A percentile compares a stretch with the other conserved stretches of the same genome.
Evolutionary conservation across 2,797 vertebrate genomes (phyloP).

Genomic region (Enoplosus armatus): DNA sequence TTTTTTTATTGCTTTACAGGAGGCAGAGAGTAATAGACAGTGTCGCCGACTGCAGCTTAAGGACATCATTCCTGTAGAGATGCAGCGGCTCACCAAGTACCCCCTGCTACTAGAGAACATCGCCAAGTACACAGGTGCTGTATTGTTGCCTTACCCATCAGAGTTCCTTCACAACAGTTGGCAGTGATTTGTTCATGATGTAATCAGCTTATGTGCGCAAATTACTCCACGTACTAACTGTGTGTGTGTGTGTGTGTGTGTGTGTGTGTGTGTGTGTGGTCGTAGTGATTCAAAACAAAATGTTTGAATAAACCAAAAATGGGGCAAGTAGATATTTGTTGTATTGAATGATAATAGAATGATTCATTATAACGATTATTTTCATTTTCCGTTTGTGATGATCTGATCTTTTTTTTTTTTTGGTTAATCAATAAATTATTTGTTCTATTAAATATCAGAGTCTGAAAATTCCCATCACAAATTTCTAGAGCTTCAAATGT

Average conservation of each 20-base stretch:
- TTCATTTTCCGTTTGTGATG: too few relatives aligned
- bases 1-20: conserved; percentile 84
- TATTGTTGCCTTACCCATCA: background rate
- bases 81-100: conserved; percentile 97
- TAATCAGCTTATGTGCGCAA: background rate
- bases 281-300: background rate
- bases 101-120: conserved; percentile 97
- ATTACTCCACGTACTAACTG: background rate
- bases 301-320: background rate
- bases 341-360: background rate
- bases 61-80: conserved; percentile 98
- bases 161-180: conserved; percentile 16
- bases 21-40: conserved; percentile 96
- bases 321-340: background rate
- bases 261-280: too few relatives aligned
- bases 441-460: background rate
- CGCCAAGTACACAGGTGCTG: conserved; percentile 94
- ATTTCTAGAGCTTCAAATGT: background rate
- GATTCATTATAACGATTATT: background rate
- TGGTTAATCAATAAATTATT: background rate
- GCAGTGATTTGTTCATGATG: conserved; percentile 18
- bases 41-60: conserved; percentile 96
- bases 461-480: background rate
- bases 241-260: too few relatives aligned
- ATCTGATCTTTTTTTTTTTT: too few relatives aligned